phyloP scores from a whole-genome alignment of 2,888 invertebrate species.

The Leptarthrus brevirostris region DNA sequence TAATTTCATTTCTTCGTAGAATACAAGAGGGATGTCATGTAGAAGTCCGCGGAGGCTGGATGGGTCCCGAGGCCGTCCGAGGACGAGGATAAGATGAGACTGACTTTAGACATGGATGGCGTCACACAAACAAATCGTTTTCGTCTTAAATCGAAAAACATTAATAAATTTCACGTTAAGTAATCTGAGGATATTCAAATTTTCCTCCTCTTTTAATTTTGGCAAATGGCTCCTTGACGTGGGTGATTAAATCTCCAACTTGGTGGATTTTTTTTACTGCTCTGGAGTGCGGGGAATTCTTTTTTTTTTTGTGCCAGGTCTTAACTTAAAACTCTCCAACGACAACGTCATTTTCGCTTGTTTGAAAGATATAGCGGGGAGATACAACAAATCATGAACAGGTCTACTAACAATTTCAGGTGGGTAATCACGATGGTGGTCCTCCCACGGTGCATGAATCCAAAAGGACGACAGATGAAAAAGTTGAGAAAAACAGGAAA shows the following conservation, averaged over 20 bases:
- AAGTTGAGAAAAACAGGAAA: slow-evolving; percentile 1
- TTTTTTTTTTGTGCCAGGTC: background rate
- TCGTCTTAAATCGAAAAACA: slow-evolving; percentile 52
- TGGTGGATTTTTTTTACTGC: slow-evolving; percentile 1
- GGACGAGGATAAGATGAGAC: background rate
- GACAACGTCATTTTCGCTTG: slow-evolving; percentile 26
- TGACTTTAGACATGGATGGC: slow-evolving; percentile 3
- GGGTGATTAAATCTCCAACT: slow-evolving; percentile 53
- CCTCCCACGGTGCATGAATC: slow-evolving; percentile 12
- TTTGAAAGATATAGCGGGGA: background rate
- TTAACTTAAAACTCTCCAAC: background rate
- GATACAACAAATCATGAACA: slow-evolving; percentile 44
- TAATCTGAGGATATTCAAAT: slow-evolving; percentile 53
- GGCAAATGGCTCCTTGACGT: slow-evolving; percentile 54
- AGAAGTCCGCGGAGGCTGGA: background rate
- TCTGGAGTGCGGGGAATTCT: background rate
- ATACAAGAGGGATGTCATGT: background rate
- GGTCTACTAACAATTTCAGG: slow-evolving; percentile 32
- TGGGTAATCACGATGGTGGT: slow-evolving; percentile 35
- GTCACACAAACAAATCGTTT: background rate
- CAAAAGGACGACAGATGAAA: slow-evolving; percentile 20
- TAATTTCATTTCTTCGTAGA: slow-evolving; percentile 51
- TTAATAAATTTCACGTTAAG: slow-evolving; percentile 54
- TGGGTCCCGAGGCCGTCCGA: background rate
- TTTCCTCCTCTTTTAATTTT: slow-evolving; percentile 54